A percentile compares a stretch with the other conserved stretches of the same genome.
Evolutionary conservation across 1,140 invertebrate genomes (phyloP).

Genomic region (Leptinotarsa lineolata): DNA sequence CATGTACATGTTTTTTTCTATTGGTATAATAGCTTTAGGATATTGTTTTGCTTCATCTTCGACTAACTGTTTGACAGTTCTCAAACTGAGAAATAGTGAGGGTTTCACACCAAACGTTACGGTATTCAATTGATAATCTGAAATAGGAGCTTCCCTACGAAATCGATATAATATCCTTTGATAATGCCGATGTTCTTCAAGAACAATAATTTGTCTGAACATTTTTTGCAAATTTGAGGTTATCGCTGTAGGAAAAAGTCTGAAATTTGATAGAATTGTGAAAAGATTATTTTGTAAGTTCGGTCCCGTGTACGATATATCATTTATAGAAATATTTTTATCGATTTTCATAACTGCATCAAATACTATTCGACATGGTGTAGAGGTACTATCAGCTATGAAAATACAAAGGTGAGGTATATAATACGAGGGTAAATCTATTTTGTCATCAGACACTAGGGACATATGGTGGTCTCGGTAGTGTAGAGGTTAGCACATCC

Average conservation of each 20-base stretch:
- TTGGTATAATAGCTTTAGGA: not conserved
- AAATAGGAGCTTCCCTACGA: not conserved
- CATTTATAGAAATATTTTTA: not conserved
- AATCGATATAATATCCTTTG: not conserved
- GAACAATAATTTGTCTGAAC: not conserved
- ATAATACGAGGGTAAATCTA: not conserved
- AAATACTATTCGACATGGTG: conserved; percentile 12
- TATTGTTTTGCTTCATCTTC: not conserved
- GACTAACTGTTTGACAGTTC: not conserved
- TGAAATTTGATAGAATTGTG: not conserved
- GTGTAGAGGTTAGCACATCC: too few species aligned
- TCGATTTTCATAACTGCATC: conserved; percentile 14
- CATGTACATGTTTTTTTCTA: not conserved
- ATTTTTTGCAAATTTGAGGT: not conserved
- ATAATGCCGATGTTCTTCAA: not conserved
- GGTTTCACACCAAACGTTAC: not conserved
- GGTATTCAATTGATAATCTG: not conserved
- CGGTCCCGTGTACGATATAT: not conserved
- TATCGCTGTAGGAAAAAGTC: not conserved
- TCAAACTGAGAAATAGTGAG: not conserved
- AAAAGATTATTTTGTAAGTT: not conserved
- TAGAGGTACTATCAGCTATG: not conserved
- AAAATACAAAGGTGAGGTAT: conserved; percentile 9
- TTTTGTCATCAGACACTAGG: not conserved
- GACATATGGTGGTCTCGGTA: not conserved